Conservation (phyloP, 2,797 vertebrate species). For the Lycodopsis pacificus region DNA sequence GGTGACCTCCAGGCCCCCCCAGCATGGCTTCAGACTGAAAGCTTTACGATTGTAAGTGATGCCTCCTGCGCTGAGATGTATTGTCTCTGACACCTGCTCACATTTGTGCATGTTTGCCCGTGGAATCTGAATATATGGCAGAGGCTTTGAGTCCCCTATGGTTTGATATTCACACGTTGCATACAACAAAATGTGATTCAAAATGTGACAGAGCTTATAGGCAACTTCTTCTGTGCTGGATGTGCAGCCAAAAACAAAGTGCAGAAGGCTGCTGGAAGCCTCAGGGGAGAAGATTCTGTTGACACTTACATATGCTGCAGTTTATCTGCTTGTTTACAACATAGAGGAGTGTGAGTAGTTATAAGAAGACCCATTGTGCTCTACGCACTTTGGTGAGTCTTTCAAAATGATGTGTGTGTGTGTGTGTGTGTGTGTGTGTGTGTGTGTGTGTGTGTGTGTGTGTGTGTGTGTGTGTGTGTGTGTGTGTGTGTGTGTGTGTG, state of each 20-base stretch:
- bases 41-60: conserved; percentile 10
- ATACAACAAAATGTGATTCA: not conserved
- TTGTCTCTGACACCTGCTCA: not conserved
- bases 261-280: not conserved
- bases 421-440: too few species aligned
- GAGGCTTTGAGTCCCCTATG: not conserved
- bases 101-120: not conserved
- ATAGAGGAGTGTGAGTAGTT: conserved; percentile 7
- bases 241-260: not conserved
- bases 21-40: conserved; percentile 12
- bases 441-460: too few species aligned
- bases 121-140: not conserved
- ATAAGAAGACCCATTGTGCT: conserved; percentile 1
- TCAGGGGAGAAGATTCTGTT: not conserved
- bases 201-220: not conserved
- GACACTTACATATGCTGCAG: not conserved
- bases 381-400: not conserved
- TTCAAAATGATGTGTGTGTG: not conserved
- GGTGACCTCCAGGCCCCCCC: conserved; percentile 38
- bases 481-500: too few species aligned
- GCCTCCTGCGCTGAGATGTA: conserved; percentile 7
- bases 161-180: not conserved
- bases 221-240: not conserved
- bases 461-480: too few species aligned
- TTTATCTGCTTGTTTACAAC: conserved; percentile 4